Conservation (phyloP, 1,140 invertebrate genomes). For the Leptinotarsa texana region DNA sequence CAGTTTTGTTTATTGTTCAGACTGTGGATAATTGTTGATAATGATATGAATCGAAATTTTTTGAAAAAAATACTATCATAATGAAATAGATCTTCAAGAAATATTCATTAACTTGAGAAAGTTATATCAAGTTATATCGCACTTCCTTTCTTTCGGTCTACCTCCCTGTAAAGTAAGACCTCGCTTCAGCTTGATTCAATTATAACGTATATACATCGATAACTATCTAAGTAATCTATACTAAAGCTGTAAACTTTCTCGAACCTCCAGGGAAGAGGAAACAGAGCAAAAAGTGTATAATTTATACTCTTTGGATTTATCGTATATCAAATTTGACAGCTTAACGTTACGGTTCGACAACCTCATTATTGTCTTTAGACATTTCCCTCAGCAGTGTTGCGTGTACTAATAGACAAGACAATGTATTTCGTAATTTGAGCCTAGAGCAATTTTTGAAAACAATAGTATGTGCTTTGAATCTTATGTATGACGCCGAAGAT, state of each 20-base stretch:
- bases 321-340: slow-evolving; percentile 19
- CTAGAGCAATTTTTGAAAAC: not conserved
- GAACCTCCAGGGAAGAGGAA: slow-evolving; percentile 3
- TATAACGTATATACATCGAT: not conserved
- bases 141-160: not conserved
- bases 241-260: slow-evolving; percentile 5
- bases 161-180: not conserved
- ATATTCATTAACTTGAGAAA: no score
- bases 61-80: no score
- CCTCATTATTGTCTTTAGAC: slow-evolving; percentile 5
- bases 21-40: no score
- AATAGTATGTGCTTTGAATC: not conserved
- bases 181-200: not conserved
- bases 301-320: slow-evolving; percentile 9
- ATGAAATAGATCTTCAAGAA: no score
- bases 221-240: slow-evolving; percentile 3
- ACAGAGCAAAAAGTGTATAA: not conserved
- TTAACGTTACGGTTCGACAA: slow-evolving; percentile 9
- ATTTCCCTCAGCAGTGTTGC: not conserved
- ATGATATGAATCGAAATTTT: no score
- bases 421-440: not conserved
- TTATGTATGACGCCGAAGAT: no score
- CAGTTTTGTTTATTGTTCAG: no score
- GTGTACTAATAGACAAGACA: slow-evolving; percentile 10
- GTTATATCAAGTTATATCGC: no score